A percentile compares a stretch with the other conserved stretches of the same genome.
These are phyloP conservation scores for Steinernema carpocapsae DNA, from an alignment of 2,888 invertebrate genomes.

Conservation along the genomic window DNA sequence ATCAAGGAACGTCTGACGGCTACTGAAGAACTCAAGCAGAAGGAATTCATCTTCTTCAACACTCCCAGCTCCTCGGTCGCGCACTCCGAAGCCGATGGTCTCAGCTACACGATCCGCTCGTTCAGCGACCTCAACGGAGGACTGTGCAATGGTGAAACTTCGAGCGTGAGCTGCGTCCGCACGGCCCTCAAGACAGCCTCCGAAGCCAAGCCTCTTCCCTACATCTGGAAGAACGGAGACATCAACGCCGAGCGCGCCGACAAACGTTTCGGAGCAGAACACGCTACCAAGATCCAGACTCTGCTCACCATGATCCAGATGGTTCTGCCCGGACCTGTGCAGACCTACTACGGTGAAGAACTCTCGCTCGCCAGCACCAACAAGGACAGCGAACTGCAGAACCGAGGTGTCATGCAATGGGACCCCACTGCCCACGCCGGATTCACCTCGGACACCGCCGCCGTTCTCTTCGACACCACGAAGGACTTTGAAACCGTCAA, in stretches of 20 bases:
- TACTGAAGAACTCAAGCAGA: constrained; percentile 4
- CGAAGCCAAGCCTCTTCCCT: background rate
- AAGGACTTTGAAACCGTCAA: constrained; percentile 27
- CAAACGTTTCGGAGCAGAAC: constrained; percentile 12
- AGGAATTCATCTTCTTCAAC: constrained; percentile 21
- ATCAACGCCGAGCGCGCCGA: constrained; percentile 22
- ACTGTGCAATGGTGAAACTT: background rate
- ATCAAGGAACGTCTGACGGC: constrained; percentile 1
- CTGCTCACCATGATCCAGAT: constrained; percentile 81
- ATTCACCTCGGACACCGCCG: constrained; percentile 39
- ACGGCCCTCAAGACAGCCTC: background rate
- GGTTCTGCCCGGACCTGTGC: constrained; percentile 81
- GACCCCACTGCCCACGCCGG: constrained; percentile 37
- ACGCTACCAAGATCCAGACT: constrained; percentile 22
- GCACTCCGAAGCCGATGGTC: background rate
- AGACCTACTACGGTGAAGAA: constrained; percentile 87
- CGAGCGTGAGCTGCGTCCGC: constrained; percentile 6
- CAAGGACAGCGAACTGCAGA: constrained; percentile 15
- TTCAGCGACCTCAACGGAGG: constrained; percentile 17
- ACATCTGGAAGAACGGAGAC: constrained; percentile 30
- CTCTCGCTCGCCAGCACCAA: constrained; percentile 75
- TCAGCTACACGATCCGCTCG: constrained; percentile 21
- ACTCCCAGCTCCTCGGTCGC: background rate
- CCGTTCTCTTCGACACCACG: constrained; percentile 39
- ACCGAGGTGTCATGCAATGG: constrained; percentile 44